Percentiles rank a stretch among this genome's conserved stretches.
Conservation (phyloP, 2,797 vertebrate species). For the Spheniscus humboldti region DNA sequence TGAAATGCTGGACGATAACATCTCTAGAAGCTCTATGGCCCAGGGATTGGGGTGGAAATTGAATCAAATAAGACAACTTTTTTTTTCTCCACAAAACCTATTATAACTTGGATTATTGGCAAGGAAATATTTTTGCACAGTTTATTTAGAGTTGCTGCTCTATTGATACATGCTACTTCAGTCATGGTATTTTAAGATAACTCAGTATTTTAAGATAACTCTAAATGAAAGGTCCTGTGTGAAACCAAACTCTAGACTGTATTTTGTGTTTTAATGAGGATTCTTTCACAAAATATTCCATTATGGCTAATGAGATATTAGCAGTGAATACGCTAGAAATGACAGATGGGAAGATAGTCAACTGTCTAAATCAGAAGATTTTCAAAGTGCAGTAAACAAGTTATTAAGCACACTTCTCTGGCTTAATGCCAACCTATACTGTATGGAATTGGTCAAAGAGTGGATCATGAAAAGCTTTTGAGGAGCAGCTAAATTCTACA, state of each 20-base stretch:
- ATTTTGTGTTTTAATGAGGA: background rate
- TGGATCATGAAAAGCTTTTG: conserved; percentile 1
- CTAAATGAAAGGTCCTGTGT: background rate
- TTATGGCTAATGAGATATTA: conserved; percentile 10
- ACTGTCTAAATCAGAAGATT: conserved; percentile 5
- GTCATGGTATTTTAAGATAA: background rate
- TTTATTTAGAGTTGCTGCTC: background rate
- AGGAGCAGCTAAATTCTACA: conserved; percentile 52
- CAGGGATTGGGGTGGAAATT: background rate
- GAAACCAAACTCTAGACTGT: background rate
- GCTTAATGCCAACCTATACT: background rate
- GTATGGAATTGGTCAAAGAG: background rate
- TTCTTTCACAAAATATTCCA: background rate
- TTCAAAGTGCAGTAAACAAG: conserved; percentile 31
- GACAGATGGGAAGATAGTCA: conserved; percentile 27
- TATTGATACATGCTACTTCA: background rate
- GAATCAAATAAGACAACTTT: background rate
- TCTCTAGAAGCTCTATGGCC: background rate
- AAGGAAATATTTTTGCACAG: background rate
- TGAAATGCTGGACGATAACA: background rate
- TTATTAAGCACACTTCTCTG: conserved; percentile 6
- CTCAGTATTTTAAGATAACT: background rate
- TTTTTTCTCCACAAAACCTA: background rate
- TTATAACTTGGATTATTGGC: background rate
- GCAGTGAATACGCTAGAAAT: background rate